Conservation (phyloP, 2,797 vertebrate genomes). For the Cirrhinus molitorella region DNA sequence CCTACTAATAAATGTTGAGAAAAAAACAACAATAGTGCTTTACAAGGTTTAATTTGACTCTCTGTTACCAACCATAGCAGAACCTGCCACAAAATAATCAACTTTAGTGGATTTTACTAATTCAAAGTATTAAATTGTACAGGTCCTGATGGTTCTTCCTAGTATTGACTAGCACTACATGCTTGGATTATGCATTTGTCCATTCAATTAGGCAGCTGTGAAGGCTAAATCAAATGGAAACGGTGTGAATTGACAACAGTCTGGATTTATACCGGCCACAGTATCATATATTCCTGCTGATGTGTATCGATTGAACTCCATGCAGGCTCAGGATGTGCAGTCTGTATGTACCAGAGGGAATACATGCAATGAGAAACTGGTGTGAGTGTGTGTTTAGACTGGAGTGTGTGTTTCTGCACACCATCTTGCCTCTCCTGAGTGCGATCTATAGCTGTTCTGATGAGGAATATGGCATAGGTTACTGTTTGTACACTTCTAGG, state of each 20-base stretch:
- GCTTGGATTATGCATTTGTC: constrained; percentile 49
- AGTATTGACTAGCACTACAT: constrained; percentile 51
- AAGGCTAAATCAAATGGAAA: constrained; percentile 63
- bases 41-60: constrained; percentile 34
- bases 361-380: background rate
- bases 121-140: constrained; percentile 32
- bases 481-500: background rate
- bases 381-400: constrained; percentile 20
- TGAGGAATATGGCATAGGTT: constrained; percentile 1
- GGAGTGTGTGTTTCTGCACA: constrained; percentile 10
- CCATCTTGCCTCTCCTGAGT: background rate
- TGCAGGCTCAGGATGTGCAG: constrained; percentile 60
- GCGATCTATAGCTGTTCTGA: background rate
- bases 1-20: background rate
- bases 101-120: constrained; percentile 45
- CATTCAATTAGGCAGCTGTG: constrained; percentile 56
- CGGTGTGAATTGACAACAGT: constrained; percentile 62
- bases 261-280: constrained; percentile 68
- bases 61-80: constrained; percentile 9
- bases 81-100: constrained; percentile 8
- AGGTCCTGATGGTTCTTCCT: constrained; percentile 29
- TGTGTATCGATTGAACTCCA: constrained; percentile 70
- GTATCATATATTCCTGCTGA: constrained; percentile 72
- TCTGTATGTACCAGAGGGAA: constrained; percentile 54
- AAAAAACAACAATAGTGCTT: background rate